Base-by-base conservation (phyloP, 2,888 invertebrate genomes). In the Magallana nippona region DNA sequence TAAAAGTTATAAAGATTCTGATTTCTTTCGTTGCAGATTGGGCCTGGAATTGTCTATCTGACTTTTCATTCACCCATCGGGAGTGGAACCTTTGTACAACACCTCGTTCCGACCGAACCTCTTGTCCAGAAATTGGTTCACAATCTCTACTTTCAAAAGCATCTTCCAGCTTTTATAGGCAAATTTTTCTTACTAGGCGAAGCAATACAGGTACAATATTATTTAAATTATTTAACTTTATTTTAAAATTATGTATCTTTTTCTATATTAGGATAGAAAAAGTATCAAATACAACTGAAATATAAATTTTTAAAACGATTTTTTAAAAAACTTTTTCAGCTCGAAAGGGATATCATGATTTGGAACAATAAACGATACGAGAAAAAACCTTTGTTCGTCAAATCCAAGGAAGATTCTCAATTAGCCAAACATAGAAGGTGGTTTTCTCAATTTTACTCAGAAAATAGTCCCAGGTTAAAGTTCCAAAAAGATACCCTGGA, bases 331-430 rank as follows among this genome's bases (percentile, higher is more conserved):
- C 79, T 78, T 82, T 95, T 95, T 13, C 94, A 97, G 97, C 96
- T 98, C 90, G 96, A 97, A 93, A 95, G 98, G 0, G 98, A 98
- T 93, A 96, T 98, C 0, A 95, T 95, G 86, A 96, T 98, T 5
- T 98, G 98, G 98, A 98, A 98, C 93, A 96, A 96, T 94, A 98
- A 98, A 92, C 95, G 95, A 13, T 98, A 96, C 93, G 95, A 96
- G 0, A 95, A 95, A 58, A 96, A 96, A 0, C 98, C 98, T 0
- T 92, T 96, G 0, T 95, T 97, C 85, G 96, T 97, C 0, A 96
- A 96, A 83, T 93, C 93, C 8, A 89, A 89, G 86, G 96, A 97
- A 83, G 98, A 98, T 93, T 95, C 95, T 10, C 95, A 96, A 0
- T 96, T 98, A 1, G 95, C 96, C n/a, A 95, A 95, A 0, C 97